Evolutionary conservation across 2,888 invertebrate genomes (phyloP).

Genomic region (Mesorhabditis belari): DNA sequence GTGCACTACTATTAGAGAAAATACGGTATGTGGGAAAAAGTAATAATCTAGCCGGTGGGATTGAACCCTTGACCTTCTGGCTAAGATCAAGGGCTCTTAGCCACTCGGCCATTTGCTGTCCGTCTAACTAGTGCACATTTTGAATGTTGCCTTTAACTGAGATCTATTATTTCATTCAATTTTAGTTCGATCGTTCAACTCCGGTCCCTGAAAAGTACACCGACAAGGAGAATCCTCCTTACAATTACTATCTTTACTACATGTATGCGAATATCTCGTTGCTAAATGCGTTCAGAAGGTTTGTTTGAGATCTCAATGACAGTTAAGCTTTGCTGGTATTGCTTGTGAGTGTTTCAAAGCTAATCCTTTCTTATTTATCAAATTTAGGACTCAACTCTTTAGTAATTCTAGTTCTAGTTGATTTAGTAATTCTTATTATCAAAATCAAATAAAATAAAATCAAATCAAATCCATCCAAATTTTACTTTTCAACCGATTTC

Average conservation of each 20-base stretch:
- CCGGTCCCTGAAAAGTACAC: constrained; percentile 77
- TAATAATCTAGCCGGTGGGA: no score
- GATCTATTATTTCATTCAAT: not conserved
- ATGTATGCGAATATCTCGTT: constrained; percentile 94
- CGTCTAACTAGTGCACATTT: no score
- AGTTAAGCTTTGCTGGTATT: not conserved
- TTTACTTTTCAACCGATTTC: constrained; percentile 6
- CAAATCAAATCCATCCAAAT: constrained; percentile 60
- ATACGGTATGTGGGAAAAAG: no score
- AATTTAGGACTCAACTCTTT: not conserved
- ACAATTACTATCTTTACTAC: constrained; percentile 95
- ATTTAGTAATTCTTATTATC: not conserved
- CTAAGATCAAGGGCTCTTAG: no score
- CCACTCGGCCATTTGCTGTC: no score
- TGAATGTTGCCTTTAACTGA: not conserved
- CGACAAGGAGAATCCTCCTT: constrained; percentile 88
- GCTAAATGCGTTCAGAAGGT: constrained; percentile 86
- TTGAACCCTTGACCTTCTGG: no score
- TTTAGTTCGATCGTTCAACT: constrained; percentile 66
- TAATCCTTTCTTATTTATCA: not conserved
- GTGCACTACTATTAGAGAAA: no score
- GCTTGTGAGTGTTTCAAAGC: not conserved
- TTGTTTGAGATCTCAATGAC: constrained; percentile 7
- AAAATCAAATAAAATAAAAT: no score
- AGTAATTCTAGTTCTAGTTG: not conserved